A percentile compares a stretch with the other conserved stretches of the same genome.
Conservation (phyloP, 2,888 invertebrate genomes). For the Melolontha melolontha region DNA sequence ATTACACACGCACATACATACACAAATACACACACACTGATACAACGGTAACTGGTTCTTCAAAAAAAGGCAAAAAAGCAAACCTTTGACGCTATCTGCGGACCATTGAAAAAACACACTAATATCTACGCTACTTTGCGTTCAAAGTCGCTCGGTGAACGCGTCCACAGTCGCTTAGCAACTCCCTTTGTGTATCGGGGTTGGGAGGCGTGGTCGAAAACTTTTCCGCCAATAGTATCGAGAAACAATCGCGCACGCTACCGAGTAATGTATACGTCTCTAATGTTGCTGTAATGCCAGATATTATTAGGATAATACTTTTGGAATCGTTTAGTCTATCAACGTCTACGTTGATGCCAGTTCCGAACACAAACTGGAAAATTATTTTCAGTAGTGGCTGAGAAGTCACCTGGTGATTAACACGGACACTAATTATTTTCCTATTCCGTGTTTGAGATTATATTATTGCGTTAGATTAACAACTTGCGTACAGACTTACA, state of each 20-base stretch:
- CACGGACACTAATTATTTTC: too few relatives aligned
- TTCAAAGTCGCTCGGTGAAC: constrained; percentile 42
- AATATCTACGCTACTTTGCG: constrained; percentile 36
- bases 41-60: too few relatives aligned
- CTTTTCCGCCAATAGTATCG: constrained; percentile 58
- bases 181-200: constrained; percentile 52
- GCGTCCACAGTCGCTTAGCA: constrained; percentile 48
- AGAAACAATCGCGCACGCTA: constrained; percentile 59
- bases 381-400: too few relatives aligned
- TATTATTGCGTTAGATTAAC: too few relatives aligned
- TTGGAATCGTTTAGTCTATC: constrained; percentile 66
- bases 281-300: constrained; percentile 67
- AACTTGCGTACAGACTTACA: too few relatives aligned
- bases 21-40: too few relatives aligned
- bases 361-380: not conserved
- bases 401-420: too few relatives aligned
- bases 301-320: constrained; percentile 67
- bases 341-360: constrained; percentile 54
- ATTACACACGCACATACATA: constrained; percentile 35
- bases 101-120: constrained; percentile 39
- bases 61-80: constrained; percentile 23
- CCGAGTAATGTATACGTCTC: constrained; percentile 64
- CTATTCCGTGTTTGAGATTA: too few relatives aligned
- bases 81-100: constrained; percentile 21
- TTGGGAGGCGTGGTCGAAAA: constrained; percentile 52